Conservation (phyloP, 2,797 vertebrate genomes). For the Thamnophis elegans region DNA sequence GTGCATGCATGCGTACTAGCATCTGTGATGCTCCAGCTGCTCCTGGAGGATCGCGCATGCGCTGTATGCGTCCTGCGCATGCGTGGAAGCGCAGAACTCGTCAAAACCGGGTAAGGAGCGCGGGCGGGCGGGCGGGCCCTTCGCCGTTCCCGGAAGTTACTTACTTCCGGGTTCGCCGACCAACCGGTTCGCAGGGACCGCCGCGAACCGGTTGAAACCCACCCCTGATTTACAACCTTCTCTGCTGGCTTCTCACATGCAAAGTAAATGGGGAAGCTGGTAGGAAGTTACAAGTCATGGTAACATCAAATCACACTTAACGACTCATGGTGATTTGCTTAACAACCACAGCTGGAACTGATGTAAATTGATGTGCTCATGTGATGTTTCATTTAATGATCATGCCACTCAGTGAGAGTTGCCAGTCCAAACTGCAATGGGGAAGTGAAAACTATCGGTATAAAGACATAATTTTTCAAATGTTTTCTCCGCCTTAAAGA, state of each 20-base stretch:
- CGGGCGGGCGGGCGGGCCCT: too few relatives aligned
- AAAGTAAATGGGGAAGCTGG: neutral
- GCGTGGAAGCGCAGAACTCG: too few relatives aligned
- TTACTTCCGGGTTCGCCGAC: too few relatives aligned
- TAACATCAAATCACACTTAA: neutral
- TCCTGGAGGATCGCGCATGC: too few relatives aligned
- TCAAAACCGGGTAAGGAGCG: too few relatives aligned
- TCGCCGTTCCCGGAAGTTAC: too few relatives aligned
- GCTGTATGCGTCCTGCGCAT: too few relatives aligned
- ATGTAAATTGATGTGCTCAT: neutral
- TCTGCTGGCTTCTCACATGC: neutral
- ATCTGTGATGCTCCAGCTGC: too few relatives aligned
- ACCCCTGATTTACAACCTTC: too few relatives aligned
- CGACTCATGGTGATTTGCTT: neutral
- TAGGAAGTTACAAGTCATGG: neutral
- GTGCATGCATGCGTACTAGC: too few relatives aligned
- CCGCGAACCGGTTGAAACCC: too few relatives aligned
- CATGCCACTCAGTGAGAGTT: neutral
- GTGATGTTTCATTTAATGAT: neutral
- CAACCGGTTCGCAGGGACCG: too few relatives aligned
- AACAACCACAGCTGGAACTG: neutral
- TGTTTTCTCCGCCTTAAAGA: neutral
- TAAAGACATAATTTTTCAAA: neutral
- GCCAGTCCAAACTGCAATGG: neutral
- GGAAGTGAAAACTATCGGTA: neutral